A percentile compares a stretch with the other conserved stretches of the same genome.
phyloP scores from a whole-genome alignment of 2,888 invertebrate genomes.

The Pammene fasciana region DNA sequence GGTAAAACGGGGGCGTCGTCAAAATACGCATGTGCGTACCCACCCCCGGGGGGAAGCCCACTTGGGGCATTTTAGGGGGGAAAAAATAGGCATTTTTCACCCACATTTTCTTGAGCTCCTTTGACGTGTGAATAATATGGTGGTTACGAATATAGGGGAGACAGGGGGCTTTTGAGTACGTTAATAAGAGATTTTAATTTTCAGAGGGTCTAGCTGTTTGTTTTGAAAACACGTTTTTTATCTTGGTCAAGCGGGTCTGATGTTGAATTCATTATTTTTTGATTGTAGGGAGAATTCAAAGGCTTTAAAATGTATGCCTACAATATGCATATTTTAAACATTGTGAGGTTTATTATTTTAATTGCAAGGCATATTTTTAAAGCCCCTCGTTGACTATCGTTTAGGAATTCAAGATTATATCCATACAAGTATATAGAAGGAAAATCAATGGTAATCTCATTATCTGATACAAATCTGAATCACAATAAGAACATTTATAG shows the following conservation, averaged over 20 bases:
- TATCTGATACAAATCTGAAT: too few relatives aligned
- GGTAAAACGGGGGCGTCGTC: slow-evolving; percentile 61
- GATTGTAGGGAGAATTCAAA: slow-evolving; percentile 1
- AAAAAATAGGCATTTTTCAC: slow-evolving; percentile 53
- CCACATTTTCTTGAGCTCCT: slow-evolving; percentile 60
- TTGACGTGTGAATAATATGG: slow-evolving; percentile 57
- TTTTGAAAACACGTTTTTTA: slow-evolving; percentile 63
- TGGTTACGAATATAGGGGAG: slow-evolving; percentile 48
- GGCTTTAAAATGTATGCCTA: slow-evolving; percentile 2
- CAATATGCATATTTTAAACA: neutral
- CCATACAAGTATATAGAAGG: too few relatives aligned
- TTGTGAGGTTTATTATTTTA: too few relatives aligned
- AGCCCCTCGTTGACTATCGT: neutral
- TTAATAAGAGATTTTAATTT: slow-evolving; percentile 66
- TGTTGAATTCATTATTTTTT: slow-evolving; percentile 49
- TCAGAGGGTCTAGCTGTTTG: slow-evolving; percentile 53
- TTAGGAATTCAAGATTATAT: too few relatives aligned
- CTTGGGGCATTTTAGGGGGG: slow-evolving; percentile 47
- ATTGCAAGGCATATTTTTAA: too few relatives aligned
- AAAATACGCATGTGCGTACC: slow-evolving; percentile 78
- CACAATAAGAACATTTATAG: too few relatives aligned
- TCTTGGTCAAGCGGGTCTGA: slow-evolving; percentile 64
- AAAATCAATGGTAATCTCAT: too few relatives aligned
- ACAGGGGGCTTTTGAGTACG: slow-evolving; percentile 67
- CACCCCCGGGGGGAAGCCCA: slow-evolving; percentile 48